Percentiles rank a stretch among this genome's conserved stretches.
These are phyloP conservation scores for Tetheella fluctuosa DNA, from an alignment of 2,888 invertebrate species.

Conservation along the genomic window DNA sequence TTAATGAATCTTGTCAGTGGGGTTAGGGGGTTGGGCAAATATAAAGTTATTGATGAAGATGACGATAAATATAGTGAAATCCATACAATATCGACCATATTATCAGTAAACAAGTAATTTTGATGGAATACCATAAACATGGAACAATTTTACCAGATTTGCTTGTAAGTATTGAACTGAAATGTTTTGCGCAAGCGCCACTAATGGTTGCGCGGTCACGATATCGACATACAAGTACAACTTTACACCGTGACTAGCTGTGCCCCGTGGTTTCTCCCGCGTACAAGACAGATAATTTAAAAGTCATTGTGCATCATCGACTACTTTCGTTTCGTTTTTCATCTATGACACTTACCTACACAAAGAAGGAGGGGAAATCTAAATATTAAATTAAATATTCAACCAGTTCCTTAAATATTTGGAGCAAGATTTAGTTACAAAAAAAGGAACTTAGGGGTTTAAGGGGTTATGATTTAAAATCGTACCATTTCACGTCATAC, in stretches of 20 bases:
- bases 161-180: slow-evolving; percentile 45
- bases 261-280: not conserved
- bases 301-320: not conserved
- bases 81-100: slow-evolving; percentile 1
- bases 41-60: not conserved
- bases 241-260: slow-evolving; percentile 29
- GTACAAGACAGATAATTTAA: not conserved
- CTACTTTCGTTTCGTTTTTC: not conserved
- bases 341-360: not conserved
- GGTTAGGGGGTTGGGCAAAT: too few relatives aligned
- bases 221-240: slow-evolving; percentile 49
- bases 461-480: too few relatives aligned
- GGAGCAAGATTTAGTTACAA: too few relatives aligned
- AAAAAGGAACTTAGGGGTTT: too few relatives aligned
- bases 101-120: slow-evolving; percentile 1
- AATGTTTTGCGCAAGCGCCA: slow-evolving; percentile 54
- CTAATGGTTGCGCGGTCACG: slow-evolving; percentile 56
- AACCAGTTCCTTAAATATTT: too few relatives aligned
- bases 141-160: slow-evolving; percentile 49
- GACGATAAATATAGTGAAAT: not conserved
- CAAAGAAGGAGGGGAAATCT: not conserved
- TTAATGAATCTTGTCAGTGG: too few relatives aligned
- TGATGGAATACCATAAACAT: slow-evolving; percentile 26
- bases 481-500: too few relatives aligned
- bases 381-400: too few relatives aligned